phyloP scores from a whole-genome alignment of 1,140 invertebrate species.

The Rhopalosiphum padi region DNA sequence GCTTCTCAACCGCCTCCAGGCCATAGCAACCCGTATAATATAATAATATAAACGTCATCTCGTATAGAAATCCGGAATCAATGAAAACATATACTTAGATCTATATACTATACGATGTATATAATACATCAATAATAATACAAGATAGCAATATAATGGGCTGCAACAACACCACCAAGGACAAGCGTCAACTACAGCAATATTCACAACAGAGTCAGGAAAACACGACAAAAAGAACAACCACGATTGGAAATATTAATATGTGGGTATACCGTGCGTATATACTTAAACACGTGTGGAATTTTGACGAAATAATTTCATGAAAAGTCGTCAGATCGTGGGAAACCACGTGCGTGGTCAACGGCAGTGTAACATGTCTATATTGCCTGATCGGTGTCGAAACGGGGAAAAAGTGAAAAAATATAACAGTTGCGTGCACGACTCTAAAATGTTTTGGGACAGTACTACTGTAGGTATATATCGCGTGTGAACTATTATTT shows the following conservation, averaged over 20 bases:
- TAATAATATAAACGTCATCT: not conserved
- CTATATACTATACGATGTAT: not conserved
- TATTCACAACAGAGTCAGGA: conserved; percentile 16
- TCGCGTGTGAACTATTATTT: not conserved
- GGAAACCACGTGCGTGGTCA: not conserved
- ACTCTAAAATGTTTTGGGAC: not conserved
- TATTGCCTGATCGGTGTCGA: not conserved
- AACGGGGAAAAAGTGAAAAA: not conserved
- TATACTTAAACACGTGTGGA: not conserved
- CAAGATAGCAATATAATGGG: not conserved
- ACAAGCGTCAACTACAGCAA: conserved; percentile 16
- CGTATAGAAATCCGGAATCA: conserved; percentile 19
- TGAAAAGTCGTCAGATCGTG: conserved; percentile 14
- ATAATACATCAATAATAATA: not conserved
- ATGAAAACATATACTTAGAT: not conserved
- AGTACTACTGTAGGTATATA: too few species aligned
- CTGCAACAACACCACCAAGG: conserved; percentile 23
- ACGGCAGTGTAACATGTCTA: not conserved
- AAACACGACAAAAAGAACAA: not conserved
- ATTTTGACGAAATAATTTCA: conserved; percentile 31
- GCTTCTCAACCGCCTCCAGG: not conserved
- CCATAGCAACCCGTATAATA: conserved; percentile 2
- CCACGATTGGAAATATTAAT: not conserved
- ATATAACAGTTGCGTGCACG: not conserved
- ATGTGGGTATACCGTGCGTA: not conserved